phyloP scores from a whole-genome alignment of 2,888 invertebrate genomes.

The Marasmarcha lunaedactyla region DNA sequence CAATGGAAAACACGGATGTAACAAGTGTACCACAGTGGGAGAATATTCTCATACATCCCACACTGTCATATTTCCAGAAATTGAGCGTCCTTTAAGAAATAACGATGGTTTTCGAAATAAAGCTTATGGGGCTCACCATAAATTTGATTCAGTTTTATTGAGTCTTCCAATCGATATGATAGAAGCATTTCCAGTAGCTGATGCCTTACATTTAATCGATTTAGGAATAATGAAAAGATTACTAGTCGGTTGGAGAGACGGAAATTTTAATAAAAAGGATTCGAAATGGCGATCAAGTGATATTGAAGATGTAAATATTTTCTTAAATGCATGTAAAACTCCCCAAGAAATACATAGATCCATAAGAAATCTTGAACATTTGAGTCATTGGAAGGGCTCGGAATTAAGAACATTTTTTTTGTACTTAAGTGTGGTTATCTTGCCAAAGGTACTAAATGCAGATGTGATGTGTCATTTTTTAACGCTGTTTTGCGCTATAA shows the following conservation, averaged over 20 bases:
- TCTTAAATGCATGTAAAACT: constrained; percentile 7
- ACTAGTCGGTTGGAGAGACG: constrained; percentile 16
- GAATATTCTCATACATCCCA: constrained; percentile 10
- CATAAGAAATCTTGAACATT: too few relatives aligned
- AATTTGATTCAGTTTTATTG: too few relatives aligned
- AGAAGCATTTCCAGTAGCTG: constrained; percentile 17
- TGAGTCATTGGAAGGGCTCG: too few relatives aligned
- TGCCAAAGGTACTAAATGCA: too few relatives aligned
- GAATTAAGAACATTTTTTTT: too few relatives aligned
- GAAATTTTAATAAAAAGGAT: constrained; percentile 13
- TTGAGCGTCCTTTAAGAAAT: constrained; percentile 9
- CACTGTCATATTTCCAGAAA: constrained; percentile 9
- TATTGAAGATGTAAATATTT: constrained; percentile 9
- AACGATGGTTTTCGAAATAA: constrained; percentile 14
- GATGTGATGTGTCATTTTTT: too few relatives aligned
- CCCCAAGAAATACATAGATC: too few relatives aligned
- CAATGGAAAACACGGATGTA: constrained; percentile 11
- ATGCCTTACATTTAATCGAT: constrained; percentile 19
- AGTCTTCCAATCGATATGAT: constrained; percentile 18
- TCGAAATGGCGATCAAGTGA: constrained; percentile 15
- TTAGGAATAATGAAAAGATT: constrained; percentile 18
- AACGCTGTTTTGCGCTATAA: too few relatives aligned
- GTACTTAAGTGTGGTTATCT: too few relatives aligned
- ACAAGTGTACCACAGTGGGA: constrained; percentile 8
- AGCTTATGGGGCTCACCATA: too few relatives aligned